Evolutionary conservation across 1,140 invertebrate genomes (phyloP), one percentile per base, ranked within the genome.

Genomic region (Chrysomallon squamiferum): DNA sequence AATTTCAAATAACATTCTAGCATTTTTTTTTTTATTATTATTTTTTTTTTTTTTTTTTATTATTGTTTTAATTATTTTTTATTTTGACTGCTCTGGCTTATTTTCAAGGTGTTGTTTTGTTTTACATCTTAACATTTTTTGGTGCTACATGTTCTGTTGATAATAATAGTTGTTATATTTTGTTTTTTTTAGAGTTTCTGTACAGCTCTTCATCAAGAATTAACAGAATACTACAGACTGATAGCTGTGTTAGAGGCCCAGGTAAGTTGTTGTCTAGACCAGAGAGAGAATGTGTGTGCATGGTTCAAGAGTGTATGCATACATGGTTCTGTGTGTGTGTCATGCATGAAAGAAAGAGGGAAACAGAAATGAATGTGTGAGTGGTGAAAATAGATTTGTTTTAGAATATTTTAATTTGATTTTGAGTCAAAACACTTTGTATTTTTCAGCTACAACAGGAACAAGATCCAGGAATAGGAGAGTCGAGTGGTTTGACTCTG

Each of bases 211-310:
- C 90, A 92, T 73, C 89, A 92, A 67, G 93, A 97, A 82, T 86
- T 98, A 0, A 92, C 90, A 2, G 91, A 93, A 74, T 97, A 95
- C 82, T 96, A 95, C 85, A 88, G 93, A 63, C 90, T 94, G 60
- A 89, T 97, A 64, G 93, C 95, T 0, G 85, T 93, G n/a, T 85
- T 97, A 22, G 93, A 96, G 83, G 91, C 93, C 68, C 88, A 93
- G 88, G 90, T 95, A 65, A 49, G 30, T n/a, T n/a, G n/a, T n/a
- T n/a, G n/a, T n/a, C n/a, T n/a, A n/a, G n/a, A n/a, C n/a, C n/a
- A 52, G 13, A 20, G 9, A 25, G 33, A 3, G 11, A 11, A 3
- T 54, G 25, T 27, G 29, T 3, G 2, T 33, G n/a, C 18, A n/a
- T n/a, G n/a, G n/a, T n/a, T n/a, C n/a, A n/a, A n/a, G n/a, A n/a